Evolutionary conservation across 2,888 invertebrate species (phyloP).

Genomic region (Steinernema carpocapsae): DNA sequence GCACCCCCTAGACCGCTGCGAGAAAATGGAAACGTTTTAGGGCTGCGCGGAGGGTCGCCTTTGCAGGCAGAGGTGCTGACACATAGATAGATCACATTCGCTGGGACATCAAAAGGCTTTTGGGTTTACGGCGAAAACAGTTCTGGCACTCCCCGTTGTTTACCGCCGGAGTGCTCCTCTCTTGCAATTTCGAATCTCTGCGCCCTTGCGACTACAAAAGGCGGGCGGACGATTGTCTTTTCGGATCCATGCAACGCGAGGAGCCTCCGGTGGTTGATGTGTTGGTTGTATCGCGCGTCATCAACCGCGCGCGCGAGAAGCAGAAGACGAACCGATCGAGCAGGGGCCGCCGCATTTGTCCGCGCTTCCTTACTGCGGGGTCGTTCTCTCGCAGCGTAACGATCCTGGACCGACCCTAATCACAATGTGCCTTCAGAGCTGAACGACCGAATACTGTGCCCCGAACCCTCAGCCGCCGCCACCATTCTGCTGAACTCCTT

Average conservation of each 20-base stretch:
- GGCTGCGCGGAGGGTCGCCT: too few species aligned
- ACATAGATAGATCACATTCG: too few species aligned
- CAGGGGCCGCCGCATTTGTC: constrained; percentile 31
- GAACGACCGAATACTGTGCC: not conserved
- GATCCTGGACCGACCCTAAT: not conserved
- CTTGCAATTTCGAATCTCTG: too few species aligned
- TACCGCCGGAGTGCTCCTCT: too few species aligned
- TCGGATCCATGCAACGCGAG: not conserved
- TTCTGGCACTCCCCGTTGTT: too few species aligned
- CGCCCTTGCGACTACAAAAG: too few species aligned
- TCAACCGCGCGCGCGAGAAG: constrained; percentile 14
- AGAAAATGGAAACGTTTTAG: too few species aligned
- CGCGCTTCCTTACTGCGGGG: constrained; percentile 31
- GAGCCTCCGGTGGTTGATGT: constrained; percentile 14
- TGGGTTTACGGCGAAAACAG: too few species aligned
- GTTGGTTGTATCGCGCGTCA: constrained; percentile 22
- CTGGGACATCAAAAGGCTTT: too few species aligned
- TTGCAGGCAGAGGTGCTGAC: too few species aligned
- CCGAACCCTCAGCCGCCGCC: not conserved
- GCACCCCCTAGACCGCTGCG: too few species aligned
- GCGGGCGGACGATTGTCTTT: too few species aligned
- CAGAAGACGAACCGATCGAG: not conserved
- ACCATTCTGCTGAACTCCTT: constrained; percentile 34
- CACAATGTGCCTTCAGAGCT: not conserved
- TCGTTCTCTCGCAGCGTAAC: not conserved